Evolutionary conservation across 2,797 vertebrate genomes (phyloP), one percentile per base, ranked within the genome.

Genomic region (Micropoecilia bifurca): DNA sequence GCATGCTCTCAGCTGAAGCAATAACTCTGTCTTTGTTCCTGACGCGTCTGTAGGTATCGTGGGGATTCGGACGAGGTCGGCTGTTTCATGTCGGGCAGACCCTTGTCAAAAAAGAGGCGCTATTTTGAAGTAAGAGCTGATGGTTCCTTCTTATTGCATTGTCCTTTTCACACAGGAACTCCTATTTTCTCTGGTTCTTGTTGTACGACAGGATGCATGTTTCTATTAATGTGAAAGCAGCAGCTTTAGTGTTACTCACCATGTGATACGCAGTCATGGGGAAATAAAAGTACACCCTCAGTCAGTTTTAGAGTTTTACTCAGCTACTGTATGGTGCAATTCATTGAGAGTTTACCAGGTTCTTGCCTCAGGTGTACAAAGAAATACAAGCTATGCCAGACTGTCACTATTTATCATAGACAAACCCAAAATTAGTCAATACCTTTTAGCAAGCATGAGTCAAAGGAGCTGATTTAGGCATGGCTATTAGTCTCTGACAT

Each of bases 1-100:
- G n/a, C 1, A 33, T 53, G 0, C 1, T 45, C 85, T 57, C 39
- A 6, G 0, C 33, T 47, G 18, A 75, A 50, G 8, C 48, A 0
- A 39, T 71, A 20, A n/a, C 63, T 9, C n/a, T 36, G 36, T 78
- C 46, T 59, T 33, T 75, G 9, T 0, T 48, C 2, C 55, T 13
- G 71, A 16, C 76, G 33, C 6, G 41, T 85, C 10, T 79, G 28
- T 77, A 99, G 98, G 94, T 99, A 99, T 91, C 97, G 97, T 84
- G 98, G 98, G 78, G 97, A 97, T 91, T 98, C 98, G 2, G 98
- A 98, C 78, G 98, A 99, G 95, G 98, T 99, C 72, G 98, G 98
- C 88, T 98, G 97, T 91, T 99, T 97, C 10, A 97, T 99, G 80
- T 97, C 97, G 0, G 96, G 97, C 28, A 95, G 96, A 74, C 97